Evolutionary conservation across 2,888 invertebrate species (phyloP).

Genomic region (Chesias legatella): DNA sequence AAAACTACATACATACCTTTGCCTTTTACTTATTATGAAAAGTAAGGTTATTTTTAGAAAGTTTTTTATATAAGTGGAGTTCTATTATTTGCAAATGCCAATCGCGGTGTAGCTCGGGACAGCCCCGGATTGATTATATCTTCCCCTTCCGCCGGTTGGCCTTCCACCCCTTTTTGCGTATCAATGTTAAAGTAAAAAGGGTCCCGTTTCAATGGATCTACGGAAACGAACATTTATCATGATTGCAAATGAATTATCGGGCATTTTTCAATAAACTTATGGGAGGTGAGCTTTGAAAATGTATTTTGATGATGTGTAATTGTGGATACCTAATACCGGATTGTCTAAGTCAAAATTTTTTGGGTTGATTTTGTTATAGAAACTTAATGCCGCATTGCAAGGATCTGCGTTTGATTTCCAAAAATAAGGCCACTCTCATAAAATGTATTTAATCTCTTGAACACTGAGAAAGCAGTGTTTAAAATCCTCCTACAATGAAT

Average conservation of each 20-base stretch:
- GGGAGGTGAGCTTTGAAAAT: constrained; percentile 15
- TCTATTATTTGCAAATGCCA: constrained; percentile 28
- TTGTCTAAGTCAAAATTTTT: too few species aligned
- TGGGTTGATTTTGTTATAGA: too few species aligned
- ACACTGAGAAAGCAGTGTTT: too few species aligned
- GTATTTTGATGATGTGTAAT: too few species aligned
- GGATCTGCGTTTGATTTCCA: too few species aligned
- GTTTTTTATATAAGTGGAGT: constrained; percentile 1
- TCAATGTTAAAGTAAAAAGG: constrained; percentile 76
- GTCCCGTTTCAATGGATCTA: constrained; percentile 66
- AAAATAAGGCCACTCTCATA: too few species aligned
- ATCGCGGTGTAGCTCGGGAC: constrained; percentile 47
- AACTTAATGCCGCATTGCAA: too few species aligned
- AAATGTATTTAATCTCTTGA: too few species aligned
- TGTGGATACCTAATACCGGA: too few species aligned
- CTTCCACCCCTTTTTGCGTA: constrained; percentile 74
- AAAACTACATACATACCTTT: too few species aligned
- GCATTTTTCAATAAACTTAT: constrained; percentile 65
- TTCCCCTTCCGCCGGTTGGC: constrained; percentile 61
- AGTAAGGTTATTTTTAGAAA: background rate
- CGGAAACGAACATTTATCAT: constrained; percentile 74
- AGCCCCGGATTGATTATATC: constrained; percentile 74
- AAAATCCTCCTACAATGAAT: constrained; percentile 16
- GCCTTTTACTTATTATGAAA: too few species aligned
- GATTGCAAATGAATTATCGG: constrained; percentile 76